Base-by-base conservation (phyloP, 2,113 vertebrate genomes). In the Pygoscelis antarcticus region DNA sequence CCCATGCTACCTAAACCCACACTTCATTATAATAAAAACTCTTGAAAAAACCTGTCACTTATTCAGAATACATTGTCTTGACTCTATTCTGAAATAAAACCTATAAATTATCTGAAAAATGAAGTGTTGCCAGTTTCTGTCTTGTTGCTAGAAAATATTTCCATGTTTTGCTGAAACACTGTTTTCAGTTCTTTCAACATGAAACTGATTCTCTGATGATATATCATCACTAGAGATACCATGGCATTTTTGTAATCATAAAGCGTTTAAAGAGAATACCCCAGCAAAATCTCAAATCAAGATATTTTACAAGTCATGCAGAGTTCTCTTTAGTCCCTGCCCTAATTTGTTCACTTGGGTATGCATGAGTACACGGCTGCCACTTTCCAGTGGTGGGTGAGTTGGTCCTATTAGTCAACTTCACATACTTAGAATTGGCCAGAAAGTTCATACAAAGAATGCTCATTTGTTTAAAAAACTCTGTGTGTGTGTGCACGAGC, bases 61-160 rank as follows among this genome's bases (percentile, higher is more conserved):
- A 76, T 61, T 90, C 64, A 91, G 47, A 80, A 71, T 87, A 47
- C 10, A 30, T 46, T 86, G 22, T 20, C 75, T 93, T 94, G 46
- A 52, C 25, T 66, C 69, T 69, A 13, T 74, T 92, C 61, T 68
- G 51, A 95, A 91, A 68, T 52, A 92, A 75, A 92, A 75, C n/a
- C 75, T 69, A 52, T 44, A 76, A 84, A 65, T 54, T 13, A 60
- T 27, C 62, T 93, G 66, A 80, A 87, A 95, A 85, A 94, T 42
- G 11, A 93, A 74, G 44, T 46, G 81, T 40, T 91, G 57, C 65
- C 44, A 65, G 54, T 91, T 97, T 95, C 81, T 74, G 38, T 70
- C 70, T 66, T 42, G 44, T 88, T 88, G 62, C 75, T 90, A 93
- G 84, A 96, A 94, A 95, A 93, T 86, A 89, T 42, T 89, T 93